Conservation (phyloP, 1,140 invertebrate species). For the Colletes gigas region DNA sequence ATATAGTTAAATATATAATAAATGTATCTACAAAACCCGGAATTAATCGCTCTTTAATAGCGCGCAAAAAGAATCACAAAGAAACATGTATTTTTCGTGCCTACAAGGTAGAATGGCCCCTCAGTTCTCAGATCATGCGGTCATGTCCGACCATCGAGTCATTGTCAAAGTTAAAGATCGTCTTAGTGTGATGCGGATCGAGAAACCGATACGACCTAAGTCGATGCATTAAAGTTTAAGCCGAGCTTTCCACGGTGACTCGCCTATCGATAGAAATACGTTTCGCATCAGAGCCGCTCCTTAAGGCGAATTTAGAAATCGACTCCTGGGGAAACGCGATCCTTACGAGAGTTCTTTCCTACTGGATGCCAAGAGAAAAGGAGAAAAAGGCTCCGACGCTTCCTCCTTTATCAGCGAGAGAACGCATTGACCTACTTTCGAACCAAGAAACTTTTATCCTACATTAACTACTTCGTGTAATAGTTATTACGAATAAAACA, state of each 20-base stretch:
- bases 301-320: slow-evolving; percentile 48
- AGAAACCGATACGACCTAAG: slow-evolving; percentile 59
- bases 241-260: slow-evolving; percentile 59
- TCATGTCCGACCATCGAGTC: slow-evolving; percentile 29
- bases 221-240: slow-evolving; percentile 59
- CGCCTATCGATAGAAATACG: slow-evolving; percentile 56
- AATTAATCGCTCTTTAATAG: too few relatives aligned
- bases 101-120: too few relatives aligned
- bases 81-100: too few relatives aligned
- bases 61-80: too few relatives aligned
- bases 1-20: too few relatives aligned
- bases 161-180: slow-evolving; percentile 60
- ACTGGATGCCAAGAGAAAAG: not conserved
- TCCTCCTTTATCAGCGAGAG: not conserved
- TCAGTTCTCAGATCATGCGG: slow-evolving; percentile 23
- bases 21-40: too few relatives aligned
- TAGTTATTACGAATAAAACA: too few relatives aligned
- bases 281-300: slow-evolving; percentile 30
- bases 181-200: slow-evolving; percentile 57
- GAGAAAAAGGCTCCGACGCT: not conserved
- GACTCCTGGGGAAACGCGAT: slow-evolving; percentile 25
- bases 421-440: not conserved
- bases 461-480: not conserved
- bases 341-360: not conserved
- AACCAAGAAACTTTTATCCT: not conserved